These are phyloP conservation scores for Ichneumoninae sp. DNA, from an alignment of 2,888 invertebrate genomes.

Conservation along the genomic window DNA sequence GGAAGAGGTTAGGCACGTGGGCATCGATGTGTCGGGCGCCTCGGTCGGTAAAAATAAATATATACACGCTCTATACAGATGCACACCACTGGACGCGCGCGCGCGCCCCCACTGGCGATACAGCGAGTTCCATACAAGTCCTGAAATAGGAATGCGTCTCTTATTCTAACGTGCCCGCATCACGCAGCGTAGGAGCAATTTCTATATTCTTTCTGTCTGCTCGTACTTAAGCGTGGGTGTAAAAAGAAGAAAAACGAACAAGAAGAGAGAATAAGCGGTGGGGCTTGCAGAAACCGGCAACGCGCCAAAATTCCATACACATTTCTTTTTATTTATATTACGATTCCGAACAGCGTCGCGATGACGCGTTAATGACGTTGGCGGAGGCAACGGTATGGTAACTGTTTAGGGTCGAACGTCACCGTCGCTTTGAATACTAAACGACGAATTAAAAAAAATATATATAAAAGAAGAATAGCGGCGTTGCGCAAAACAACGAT, in stretches of 20 bases:
- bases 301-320: conserved; percentile 27
- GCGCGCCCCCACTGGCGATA: not conserved
- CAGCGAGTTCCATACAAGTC: conserved; percentile 25
- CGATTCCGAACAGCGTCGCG: conserved; percentile 2
- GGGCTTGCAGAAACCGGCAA: conserved; percentile 8
- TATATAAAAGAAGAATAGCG: conserved; percentile 13
- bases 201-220: conserved; percentile 16
- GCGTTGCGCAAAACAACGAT: conserved; percentile 2
- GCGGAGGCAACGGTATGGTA: conserved; percentile 30
- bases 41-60: conserved; percentile 10
- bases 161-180: conserved; percentile 16
- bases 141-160: conserved; percentile 51
- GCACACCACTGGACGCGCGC: not conserved
- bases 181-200: conserved; percentile 36
- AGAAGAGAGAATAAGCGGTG: not conserved
- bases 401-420: conserved; percentile 32
- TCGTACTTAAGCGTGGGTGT: conserved; percentile 10
- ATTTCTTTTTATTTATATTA: conserved; percentile 23
- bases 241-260: not conserved
- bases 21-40: conserved; percentile 8
- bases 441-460: not conserved
- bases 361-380: conserved; percentile 40
- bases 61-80: conserved; percentile 4
- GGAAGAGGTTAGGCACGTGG: conserved; percentile 36
- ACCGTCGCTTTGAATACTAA: conserved; percentile 22